Evolutionary conservation across 1,140 invertebrate species (phyloP).

Genomic region (Drosophila mayri): DNA sequence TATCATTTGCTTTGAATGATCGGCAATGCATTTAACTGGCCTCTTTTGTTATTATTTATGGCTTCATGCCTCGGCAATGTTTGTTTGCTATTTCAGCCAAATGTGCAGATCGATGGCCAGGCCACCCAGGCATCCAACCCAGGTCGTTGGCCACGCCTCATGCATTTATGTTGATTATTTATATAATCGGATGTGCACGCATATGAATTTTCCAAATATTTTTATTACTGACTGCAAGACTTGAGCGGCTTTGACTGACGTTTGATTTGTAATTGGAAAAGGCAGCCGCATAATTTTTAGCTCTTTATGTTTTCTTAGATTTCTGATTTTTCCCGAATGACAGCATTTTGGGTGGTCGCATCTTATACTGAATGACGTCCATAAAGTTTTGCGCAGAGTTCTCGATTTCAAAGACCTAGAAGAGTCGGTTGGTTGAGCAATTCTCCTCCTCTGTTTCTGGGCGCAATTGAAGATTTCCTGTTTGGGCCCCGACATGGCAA

Average conservation of each 20-base stretch:
- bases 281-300: constrained; percentile 60
- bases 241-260: constrained; percentile 63
- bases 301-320: constrained; percentile 53
- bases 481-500: constrained; percentile 25
- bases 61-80: constrained; percentile 29
- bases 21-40: constrained; percentile 35
- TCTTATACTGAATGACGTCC: constrained; percentile 13
- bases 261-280: constrained; percentile 76
- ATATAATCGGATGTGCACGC: constrained; percentile 28
- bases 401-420: constrained; percentile 70
- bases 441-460: constrained; percentile 11
- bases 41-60: constrained; percentile 53
- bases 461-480: constrained; percentile 74
- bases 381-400: constrained; percentile 48
- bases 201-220: constrained; percentile 64
- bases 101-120: constrained; percentile 41
- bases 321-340: constrained; percentile 6
- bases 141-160: constrained; percentile 14
- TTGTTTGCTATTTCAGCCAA: constrained; percentile 44
- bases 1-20: constrained; percentile 23
- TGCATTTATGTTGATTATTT: constrained; percentile 55
- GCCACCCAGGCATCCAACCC: constrained; percentile 27
- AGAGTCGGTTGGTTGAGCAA: constrained; percentile 32
- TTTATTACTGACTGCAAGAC: constrained; percentile 39
- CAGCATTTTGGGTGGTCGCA: constrained; percentile 65